Evolutionary conservation across 2,888 invertebrate genomes (phyloP).

Genomic region (Tenthredo mesomela): DNA sequence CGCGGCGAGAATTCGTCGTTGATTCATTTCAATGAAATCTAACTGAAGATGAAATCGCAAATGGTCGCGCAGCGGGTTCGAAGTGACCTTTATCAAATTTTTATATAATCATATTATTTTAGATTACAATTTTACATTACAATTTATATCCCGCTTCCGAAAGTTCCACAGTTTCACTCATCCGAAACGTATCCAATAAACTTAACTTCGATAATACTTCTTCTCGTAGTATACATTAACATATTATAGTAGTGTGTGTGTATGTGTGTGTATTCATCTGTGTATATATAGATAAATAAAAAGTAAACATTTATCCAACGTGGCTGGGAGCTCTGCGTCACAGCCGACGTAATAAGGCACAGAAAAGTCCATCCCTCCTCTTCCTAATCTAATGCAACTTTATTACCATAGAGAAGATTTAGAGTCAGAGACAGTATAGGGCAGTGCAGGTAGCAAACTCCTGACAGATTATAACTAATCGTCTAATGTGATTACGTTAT

Average conservation of each 20-base stretch:
- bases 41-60: not conserved
- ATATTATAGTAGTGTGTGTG: not conserved
- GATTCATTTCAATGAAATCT: not conserved
- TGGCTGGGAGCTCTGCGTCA: not conserved
- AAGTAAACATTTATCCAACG: not conserved
- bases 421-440: not conserved
- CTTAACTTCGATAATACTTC: conserved; percentile 38
- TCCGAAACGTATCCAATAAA: not conserved
- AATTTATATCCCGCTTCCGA: not conserved
- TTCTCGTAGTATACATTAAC: conserved; percentile 2
- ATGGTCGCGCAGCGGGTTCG: not conserved
- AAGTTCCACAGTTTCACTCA: not conserved
- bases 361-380: not conserved
- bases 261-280: not conserved
- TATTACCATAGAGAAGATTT: not conserved
- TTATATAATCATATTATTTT: not conserved
- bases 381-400: not conserved
- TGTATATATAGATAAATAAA: not conserved
- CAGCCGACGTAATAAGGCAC: conserved; percentile 38
- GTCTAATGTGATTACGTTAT: not conserved
- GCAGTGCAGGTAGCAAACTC: conserved; percentile 20
- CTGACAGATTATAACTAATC: not conserved
- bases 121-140: not conserved
- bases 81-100: not conserved
- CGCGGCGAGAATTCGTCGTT: not conserved